Evolutionary conservation across 2,113 vertebrate species (phyloP), one percentile per base, ranked within the genome.

Genomic region (Seriola rivoliana): DNA sequence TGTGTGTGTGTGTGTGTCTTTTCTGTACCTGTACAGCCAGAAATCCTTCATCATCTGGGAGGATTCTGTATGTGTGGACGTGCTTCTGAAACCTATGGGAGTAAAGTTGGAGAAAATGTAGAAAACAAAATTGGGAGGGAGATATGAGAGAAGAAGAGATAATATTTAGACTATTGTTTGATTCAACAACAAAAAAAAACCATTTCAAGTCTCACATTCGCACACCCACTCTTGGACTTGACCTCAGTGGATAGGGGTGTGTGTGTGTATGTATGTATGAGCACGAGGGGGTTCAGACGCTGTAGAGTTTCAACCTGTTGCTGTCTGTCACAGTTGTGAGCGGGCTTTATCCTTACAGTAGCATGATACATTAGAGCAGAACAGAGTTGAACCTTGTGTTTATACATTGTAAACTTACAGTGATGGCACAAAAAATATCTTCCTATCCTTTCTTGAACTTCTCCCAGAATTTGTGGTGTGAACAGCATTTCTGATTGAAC

Each of bases 31-130:
- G 98, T 16, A 99, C 98, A 0, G 98, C 98, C 89, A 99, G 92
- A 85, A 96, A 98, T 71, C 97, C 97, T 57, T 99, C 98, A 14
- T 98, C 98, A 9, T 99, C 98, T 0, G 97, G 98, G 69, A 99
- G 95, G 88, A 99, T 98, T 64, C 98, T 96, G 91, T 99, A 99
- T 0, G 98, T 99, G 88, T 99, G 98, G 34, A 99, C 98, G 1
- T 99, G 98, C 75, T 99, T 99, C 95, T 99, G 98, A 91, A 96
- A 99, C 86, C 98, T 99, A 92, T 12, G 42, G 29, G 29, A 29
- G 29, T 29, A 29, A 29, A 29, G 29, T 29, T 29, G 29, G 74
- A 80, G 83, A 60, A 78, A 48, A 62, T 8, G 34, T 3, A 59
- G 34, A 14, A 14, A 58, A 75, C 66, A 38, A 48, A 6, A 48